Conservation (phyloP, 2,797 vertebrate genomes). For the Channallabes apus region DNA sequence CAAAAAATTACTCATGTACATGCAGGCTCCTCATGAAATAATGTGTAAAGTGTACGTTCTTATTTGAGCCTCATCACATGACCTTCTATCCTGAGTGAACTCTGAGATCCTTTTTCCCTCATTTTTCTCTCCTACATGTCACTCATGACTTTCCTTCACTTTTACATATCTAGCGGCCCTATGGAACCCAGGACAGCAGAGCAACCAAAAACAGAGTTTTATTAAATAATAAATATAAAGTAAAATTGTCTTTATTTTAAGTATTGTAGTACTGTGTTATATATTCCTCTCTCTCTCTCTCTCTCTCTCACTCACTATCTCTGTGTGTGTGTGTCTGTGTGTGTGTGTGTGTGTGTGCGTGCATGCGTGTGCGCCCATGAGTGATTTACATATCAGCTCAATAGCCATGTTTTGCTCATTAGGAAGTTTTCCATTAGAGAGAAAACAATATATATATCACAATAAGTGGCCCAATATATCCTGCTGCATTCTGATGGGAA, state of each 20-base stretch:
- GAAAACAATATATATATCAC: conserved; percentile 41
- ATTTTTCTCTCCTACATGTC: not conserved
- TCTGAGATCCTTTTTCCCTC: not conserved
- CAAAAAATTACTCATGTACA: not conserved
- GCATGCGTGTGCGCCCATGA: not conserved
- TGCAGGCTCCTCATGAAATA: not conserved
- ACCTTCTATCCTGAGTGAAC: not conserved
- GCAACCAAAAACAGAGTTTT: not conserved
- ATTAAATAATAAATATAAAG: not conserved
- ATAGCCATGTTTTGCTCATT: conserved; percentile 26
- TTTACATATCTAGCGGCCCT: not conserved
- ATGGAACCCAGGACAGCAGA: not conserved
- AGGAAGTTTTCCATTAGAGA: conserved; percentile 35
- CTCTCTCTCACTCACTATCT: too few relatives aligned
- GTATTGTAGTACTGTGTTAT: not conserved
- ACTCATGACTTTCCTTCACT: not conserved
- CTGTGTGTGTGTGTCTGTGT: conserved; percentile 1
- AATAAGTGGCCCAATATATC: conserved; percentile 35
- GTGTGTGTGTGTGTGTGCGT: not conserved
- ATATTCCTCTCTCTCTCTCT: not conserved
- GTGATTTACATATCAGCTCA: conserved; percentile 18
- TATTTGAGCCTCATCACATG: not conserved
- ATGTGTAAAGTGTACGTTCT: not conserved
- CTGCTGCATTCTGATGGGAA: conserved; percentile 58
- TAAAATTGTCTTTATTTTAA: not conserved